Base-by-base conservation (phyloP, 2,113 vertebrate species). In the Oxygymnocypris stewartii region DNA sequence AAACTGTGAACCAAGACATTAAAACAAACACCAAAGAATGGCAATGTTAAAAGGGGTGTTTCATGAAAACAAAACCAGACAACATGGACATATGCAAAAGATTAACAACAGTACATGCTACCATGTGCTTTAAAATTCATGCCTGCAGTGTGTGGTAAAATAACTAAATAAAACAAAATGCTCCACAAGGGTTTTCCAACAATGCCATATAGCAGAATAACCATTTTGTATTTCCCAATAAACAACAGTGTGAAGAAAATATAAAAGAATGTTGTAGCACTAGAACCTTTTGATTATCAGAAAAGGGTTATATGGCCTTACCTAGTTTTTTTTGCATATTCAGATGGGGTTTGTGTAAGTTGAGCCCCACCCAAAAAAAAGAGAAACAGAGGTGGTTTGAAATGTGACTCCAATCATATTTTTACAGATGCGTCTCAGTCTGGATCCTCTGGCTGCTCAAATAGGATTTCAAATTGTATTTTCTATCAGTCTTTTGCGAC, bases 141-240 rank as follows among this genome's bases (percentile, higher is more conserved):
- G 57, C 65, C 4, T 80, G 61, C 82, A 65, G 89, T 88, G 87
- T 88, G 87, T 51, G 25, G 63, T 67, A 61, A 61, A 59, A 23
- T 9, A 23, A 59, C 20, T 10, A 6, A 16, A 16, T 18, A 54
- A 57, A 54, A 54, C 16, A 54, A 54, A 54, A 54, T 4, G 54
- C 25, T 35, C 14, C 28, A 35, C 18, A 37, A 69, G 14, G 1
- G 4, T 25, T 18, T 8, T 31, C 2, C 28, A 67, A 31, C 63
- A 67, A 8, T 31, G 13, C 28, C 13, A 31, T 67, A 65, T 1
- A 61, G 9, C 9, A 16, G 12, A 31, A 69, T 3, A 16, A 69
- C 28, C 28, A 35, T 3, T 14, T 35, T 16, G 2, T 6, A 28
- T 31, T 65, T 12, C 25, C 0, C 63, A 65, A 6, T 65, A 31